Percentiles rank a stretch among this genome's conserved stretches.
phyloP scores from a whole-genome alignment of 2,113 vertebrate species.

The Telmatochromis sp. region DNA sequence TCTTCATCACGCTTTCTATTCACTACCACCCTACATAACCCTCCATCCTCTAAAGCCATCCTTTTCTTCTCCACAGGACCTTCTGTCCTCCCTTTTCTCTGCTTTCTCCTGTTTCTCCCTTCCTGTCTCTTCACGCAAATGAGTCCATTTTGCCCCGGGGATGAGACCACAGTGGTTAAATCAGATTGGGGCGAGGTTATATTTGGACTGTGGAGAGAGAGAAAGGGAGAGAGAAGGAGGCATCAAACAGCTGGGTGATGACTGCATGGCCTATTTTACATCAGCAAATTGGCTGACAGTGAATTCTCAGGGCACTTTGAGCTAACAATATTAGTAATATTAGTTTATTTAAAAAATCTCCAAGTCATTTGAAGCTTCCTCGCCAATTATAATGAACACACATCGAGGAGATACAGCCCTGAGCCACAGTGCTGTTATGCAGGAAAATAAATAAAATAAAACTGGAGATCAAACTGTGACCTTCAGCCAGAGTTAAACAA shows the following conservation, averaged over 20 bases:
- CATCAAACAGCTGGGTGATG: slow-evolving; percentile 48
- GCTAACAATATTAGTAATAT: slow-evolving; percentile 37
- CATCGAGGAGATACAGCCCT: neutral
- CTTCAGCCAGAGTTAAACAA: neutral
- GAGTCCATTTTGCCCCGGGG: slow-evolving; percentile 44
- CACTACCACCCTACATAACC: neutral
- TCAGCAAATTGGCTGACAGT: slow-evolving; percentile 37
- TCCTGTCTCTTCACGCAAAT: slow-evolving; percentile 31
- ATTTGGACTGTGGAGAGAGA: slow-evolving; percentile 49
- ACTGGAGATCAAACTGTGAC: neutral
- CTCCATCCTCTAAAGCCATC: neutral
- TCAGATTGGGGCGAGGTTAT: slow-evolving; percentile 61
- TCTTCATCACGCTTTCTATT: slow-evolving; percentile 28
- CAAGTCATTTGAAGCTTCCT: neutral
- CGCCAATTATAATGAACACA: neutral
- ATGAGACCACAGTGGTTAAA: slow-evolving; percentile 42
- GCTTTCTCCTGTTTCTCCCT: neutral
- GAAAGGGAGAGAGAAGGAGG: neutral
- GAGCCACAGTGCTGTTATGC: neutral
- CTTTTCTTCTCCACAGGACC: neutral
- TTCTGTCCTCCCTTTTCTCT: slow-evolving; percentile 5
- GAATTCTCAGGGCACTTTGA: neutral
- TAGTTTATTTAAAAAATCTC: neutral
- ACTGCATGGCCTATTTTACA: slow-evolving; percentile 61
- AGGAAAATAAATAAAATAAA: neutral